Evolutionary conservation across 2,888 invertebrate genomes (phyloP), one percentile per base, ranked within the genome.

Genomic region (Sarcophaga rosellei): DNA sequence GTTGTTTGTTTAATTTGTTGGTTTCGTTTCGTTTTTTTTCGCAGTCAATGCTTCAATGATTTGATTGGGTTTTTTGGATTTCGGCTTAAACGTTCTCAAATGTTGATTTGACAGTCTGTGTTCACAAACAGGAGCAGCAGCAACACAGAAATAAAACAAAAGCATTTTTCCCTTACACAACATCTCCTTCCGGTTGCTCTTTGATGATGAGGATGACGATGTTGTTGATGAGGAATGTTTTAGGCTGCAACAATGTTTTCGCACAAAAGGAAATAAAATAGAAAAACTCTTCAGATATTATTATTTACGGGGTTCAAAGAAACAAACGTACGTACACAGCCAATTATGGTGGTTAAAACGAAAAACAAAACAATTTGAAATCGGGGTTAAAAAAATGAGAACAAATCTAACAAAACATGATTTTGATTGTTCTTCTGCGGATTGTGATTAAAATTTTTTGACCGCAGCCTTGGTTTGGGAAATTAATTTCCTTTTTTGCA

Each of bases 261-360:
- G n/a, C 62, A 3, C n/a, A 53, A 53, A 17, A 63, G 68, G 23
- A 63, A 68, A 20, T 35, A 45, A 35, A 35, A 35, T 10, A 10
- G 35, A 35, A 35, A 35, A 35, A 35, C 35, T 35, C 35, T 35
- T 10, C 2, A 35, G 2, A n/a, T n/a, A n/a, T 35, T 35, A 8
- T 35, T 35, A 35, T 35, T 53, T 53, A 53, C 15, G 4, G 15
- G 53, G 15, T 53, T 44, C 62, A 74, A 63, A 74, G n/a, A 61
- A 69, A 63, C 72, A 25, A 35, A 35, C 35, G 2, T 1, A 15
- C 44, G 65, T 69, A 76, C 57, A 57, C 77, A 69, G 69, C 11
- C 80, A 86, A 74, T 86, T 83, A 78, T 81, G 80, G 69, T 17
- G 77, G 74, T 77, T 80, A 73, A 69, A 47, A 15, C 21, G n/a